Conservation (phyloP, 2,113 vertebrate species). For the Neotoma lepida region DNA sequence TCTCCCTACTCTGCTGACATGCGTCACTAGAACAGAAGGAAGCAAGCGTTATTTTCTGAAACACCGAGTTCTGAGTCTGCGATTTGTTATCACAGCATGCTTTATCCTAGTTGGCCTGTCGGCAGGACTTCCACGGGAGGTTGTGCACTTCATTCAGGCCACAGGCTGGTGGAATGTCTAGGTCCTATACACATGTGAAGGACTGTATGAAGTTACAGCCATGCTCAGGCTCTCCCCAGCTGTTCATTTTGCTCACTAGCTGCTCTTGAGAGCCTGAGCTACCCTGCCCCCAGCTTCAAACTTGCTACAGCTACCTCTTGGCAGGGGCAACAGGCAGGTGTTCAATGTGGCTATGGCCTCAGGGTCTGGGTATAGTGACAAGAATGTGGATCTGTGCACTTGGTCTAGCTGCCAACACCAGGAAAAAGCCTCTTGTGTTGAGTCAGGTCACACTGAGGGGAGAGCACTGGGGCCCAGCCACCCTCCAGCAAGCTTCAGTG, state of each 20-base stretch:
- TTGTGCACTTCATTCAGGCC: not conserved
- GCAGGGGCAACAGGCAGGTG: fast-evolving
- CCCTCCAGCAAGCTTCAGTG: not conserved
- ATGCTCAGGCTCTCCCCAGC: not conserved
- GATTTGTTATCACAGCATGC: not conserved
- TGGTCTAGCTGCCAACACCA: not conserved
- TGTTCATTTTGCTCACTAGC: not conserved
- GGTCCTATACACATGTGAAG: not conserved
- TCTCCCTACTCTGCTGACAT: not conserved
- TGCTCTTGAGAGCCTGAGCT: not conserved
- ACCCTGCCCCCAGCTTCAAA: not conserved
- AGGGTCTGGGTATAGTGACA: not conserved
- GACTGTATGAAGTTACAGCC: no score
- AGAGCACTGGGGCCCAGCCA: not conserved
- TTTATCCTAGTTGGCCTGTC: not conserved
- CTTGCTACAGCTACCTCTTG: not conserved
- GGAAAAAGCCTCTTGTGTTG: not conserved
- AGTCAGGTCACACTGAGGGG: not conserved
- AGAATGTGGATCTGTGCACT: not conserved
- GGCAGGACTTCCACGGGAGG: not conserved
- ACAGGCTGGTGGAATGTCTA: not conserved
- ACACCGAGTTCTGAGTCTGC: not conserved
- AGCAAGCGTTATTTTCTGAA: not conserved
- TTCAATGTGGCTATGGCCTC: not conserved
- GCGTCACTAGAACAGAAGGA: not conserved